A percentile compares a stretch with the other conserved stretches of the same genome.
Conservation (phyloP, 2,797 vertebrate genomes). For the Sebastes hubbsi region DNA sequence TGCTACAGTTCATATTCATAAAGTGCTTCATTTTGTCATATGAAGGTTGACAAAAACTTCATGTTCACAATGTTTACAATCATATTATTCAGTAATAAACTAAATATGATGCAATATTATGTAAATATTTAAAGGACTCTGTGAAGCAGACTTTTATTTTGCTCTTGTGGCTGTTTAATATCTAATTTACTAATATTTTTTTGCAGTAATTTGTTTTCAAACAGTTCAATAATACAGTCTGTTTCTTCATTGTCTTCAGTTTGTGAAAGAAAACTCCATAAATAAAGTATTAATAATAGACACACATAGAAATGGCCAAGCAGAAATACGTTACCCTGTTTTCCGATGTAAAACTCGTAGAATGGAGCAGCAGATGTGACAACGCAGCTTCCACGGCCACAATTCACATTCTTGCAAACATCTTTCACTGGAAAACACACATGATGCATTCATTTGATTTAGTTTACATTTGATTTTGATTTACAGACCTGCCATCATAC, state of each 20-base stretch:
- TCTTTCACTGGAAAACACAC: constrained; percentile 60
- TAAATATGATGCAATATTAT: not conserved
- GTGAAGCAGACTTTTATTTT: not conserved
- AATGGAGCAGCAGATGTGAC: constrained; percentile 57
- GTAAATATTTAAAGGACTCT: not conserved
- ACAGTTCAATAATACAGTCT: not conserved
- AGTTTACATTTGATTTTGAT: not conserved
- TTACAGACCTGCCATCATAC: not conserved
- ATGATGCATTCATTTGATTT: not conserved
- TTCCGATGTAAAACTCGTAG: constrained; percentile 64
- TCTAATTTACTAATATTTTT: not conserved
- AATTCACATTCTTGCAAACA: constrained; percentile 62
- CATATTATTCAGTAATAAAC: not conserved
- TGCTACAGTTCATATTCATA: not conserved
- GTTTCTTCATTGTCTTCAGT: not conserved
- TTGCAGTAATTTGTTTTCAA: not conserved
- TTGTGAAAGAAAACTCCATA: not conserved
- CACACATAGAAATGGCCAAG: not conserved
- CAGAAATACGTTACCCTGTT: constrained; percentile 25
- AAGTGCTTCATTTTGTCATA: not conserved
- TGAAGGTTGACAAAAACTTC: not conserved
- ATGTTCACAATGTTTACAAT: not conserved
- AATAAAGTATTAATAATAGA: not conserved
- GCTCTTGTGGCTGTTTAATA: not conserved
- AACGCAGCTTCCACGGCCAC: constrained; percentile 68